Base-by-base conservation (phyloP, 2,113 vertebrate genomes). In the Parus major region DNA sequence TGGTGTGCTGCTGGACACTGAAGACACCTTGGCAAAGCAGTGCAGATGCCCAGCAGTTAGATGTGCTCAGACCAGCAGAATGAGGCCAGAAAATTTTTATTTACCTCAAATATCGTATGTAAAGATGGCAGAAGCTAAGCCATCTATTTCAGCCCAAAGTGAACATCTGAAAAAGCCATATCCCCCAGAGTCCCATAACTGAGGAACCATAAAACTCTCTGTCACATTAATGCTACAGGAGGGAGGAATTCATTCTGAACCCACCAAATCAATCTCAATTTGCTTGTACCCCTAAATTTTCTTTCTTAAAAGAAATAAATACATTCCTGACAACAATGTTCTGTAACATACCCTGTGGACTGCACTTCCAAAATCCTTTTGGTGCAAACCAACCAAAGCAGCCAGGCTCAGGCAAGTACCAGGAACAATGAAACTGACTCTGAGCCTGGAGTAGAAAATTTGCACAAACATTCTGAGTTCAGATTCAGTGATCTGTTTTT, bases 361-460 rank as follows among this genome's bases (percentile, higher is more conserved):
- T 24, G 17, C 1, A 5, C 41, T 52, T 65, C 33, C 61, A 76
- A 85, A 82, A 41, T n/a, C 21, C 10, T 60, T 80, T 68, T 1
- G 9, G 49, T 35, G 24, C 0, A 0, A 21, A 86, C 23, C 63
- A 66, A n/a, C 5, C 13, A 4, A 63, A 77, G 25, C 16, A 68
- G 52, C 11, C 42, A 65, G 35, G 55, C 50, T 81, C 33, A 14
- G 52, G 13, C 27, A 91, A 76, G 13, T 20, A 85, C 73, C 35
- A 70, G n/a, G 64, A 83, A 69, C 29, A 39, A 88, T 31, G 24
- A 70, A 83, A 92, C 8, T 4, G 2, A n/a, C 33, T 63, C 55
- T 15, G 19, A 88, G 80, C 33, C 71, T 41, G 42, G 71, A 46
- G 42, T n/a, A 19, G 27, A 18, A 88, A 78, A 91, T 91, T 12